Evolutionary conservation across 2,797 vertebrate species (phyloP).

Genomic region (Semotilus atromaculatus): DNA sequence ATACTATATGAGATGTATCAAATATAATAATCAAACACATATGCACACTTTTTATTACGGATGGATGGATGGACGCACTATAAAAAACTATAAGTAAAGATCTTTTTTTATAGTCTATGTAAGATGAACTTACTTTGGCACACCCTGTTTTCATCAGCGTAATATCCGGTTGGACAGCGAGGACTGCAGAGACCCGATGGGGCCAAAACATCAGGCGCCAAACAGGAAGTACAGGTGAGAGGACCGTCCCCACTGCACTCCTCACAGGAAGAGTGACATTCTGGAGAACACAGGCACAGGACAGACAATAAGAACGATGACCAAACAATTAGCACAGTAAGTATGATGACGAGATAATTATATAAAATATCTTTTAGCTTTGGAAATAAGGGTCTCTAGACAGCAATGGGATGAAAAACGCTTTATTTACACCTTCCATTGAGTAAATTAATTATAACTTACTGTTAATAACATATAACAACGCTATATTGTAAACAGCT

Average conservation of each 20-base stretch:
- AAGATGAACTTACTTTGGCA: constrained; percentile 84
- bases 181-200: constrained; percentile 78
- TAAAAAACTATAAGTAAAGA: not conserved
- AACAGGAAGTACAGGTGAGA: constrained; percentile 85
- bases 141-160: constrained; percentile 71
- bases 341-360: not conserved
- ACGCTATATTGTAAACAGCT: not conserved
- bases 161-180: constrained; percentile 82
- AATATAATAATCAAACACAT: not conserved
- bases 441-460: not conserved
- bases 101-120: no score
- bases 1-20: not conserved
- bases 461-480: not conserved
- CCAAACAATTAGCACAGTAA: not conserved
- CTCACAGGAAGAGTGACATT: constrained; percentile 87
- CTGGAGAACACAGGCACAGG: constrained; percentile 69
- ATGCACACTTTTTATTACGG: not conserved
- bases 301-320: not conserved
- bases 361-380: not conserved
- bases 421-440: not conserved
- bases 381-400: not conserved
- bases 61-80: not conserved
- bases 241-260: constrained; percentile 80
- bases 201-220: constrained; percentile 72
- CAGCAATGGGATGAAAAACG: not conserved